Evolutionary conservation across 1,140 invertebrate species (phyloP), one percentile per base, ranked within the genome.

Genomic region (Heterodera carotae): DNA sequence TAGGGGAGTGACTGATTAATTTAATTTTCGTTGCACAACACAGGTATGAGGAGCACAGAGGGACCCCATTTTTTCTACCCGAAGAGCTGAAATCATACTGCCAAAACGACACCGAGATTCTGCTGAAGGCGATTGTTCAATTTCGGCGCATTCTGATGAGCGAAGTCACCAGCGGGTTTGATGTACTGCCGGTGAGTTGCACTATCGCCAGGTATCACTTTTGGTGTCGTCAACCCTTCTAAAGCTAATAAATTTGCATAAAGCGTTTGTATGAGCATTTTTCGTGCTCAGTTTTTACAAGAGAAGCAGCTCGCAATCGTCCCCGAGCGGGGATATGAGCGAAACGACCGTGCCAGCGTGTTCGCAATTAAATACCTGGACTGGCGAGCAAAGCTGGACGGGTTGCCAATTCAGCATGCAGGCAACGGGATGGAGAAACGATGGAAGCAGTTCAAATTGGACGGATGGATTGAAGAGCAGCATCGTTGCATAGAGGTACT

Each of bases 331-430:
- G 68, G 68, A 12, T 69, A 69, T n/a, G 68, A 69, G 25, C 25
- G 33, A 18, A 25, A 27, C 25, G 68, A 69, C 33, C 10, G 43
- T 8, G 33, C 33, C 10, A 69, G 68, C 68, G n/a, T 34, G 8
- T 25, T 31, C n/a, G 60, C 68, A 48, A 39, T 69, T 18, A 69
- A 69, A 69, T 69, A 39, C 27, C n/a, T 69, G 33, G 43, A 69
- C 25, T 69, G 68, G 68, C n/a, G 43, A 8, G 10, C 68, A 48
- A 48, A 69, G 8, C 33, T 10, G 27, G 33, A 69, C 33, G n/a
- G 33, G 3, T 8, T 69, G 43, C 25, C 8, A 10, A 48, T 69
- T 12, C n/a, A 25, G 43, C 33, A 36, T 18, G 68, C 68, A 10
- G 33, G 43, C 8, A 69, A 69, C 18, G 68, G 43, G 8, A 8